These are phyloP conservation scores for Atta texana DNA, from an alignment of 1,140 invertebrate genomes.

Conservation along the genomic window DNA sequence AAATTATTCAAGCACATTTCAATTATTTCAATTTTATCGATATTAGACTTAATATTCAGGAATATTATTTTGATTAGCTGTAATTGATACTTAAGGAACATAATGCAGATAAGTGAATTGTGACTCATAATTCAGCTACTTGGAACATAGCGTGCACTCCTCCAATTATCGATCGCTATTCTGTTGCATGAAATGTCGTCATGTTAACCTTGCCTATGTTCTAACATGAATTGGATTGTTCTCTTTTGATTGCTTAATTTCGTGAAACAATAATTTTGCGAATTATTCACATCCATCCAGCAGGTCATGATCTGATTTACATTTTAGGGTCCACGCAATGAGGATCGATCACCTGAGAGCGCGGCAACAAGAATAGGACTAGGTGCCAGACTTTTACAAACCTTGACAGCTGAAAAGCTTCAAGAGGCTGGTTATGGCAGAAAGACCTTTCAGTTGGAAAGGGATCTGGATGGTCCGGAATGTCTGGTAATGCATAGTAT, in stretches of 20 bases:
- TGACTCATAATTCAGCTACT: slow-evolving; percentile 41
- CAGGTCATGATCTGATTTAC: neutral
- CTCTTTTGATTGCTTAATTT: slow-evolving; percentile 26
- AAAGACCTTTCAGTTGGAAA: slow-evolving; percentile 93
- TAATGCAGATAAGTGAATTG: neutral
- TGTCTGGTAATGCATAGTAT: slow-evolving; percentile 91
- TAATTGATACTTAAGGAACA: slow-evolving; percentile 4
- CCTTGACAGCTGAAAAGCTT: slow-evolving; percentile 95
- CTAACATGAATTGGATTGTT: neutral
- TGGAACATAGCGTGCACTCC: slow-evolving; percentile 25
- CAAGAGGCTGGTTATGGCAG: slow-evolving; percentile 92
- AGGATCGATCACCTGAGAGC: slow-evolving; percentile 90
- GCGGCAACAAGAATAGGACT: slow-evolving; percentile 92
- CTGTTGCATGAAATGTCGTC: slow-evolving; percentile 4
- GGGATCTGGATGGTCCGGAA: slow-evolving; percentile 88
- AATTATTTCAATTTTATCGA: neutral
- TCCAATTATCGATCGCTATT: slow-evolving; percentile 36
- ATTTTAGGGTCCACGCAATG: slow-evolving; percentile 87
- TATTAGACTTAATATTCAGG: neutral
- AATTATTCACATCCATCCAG: neutral
- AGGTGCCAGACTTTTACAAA: slow-evolving; percentile 93
- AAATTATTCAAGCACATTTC: neutral
- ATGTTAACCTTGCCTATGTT: neutral
- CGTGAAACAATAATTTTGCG: slow-evolving; percentile 7
- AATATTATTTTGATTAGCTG: neutral